phyloP scores from a whole-genome alignment of 1,140 invertebrate species.

The Drosophila erecta region DNA sequence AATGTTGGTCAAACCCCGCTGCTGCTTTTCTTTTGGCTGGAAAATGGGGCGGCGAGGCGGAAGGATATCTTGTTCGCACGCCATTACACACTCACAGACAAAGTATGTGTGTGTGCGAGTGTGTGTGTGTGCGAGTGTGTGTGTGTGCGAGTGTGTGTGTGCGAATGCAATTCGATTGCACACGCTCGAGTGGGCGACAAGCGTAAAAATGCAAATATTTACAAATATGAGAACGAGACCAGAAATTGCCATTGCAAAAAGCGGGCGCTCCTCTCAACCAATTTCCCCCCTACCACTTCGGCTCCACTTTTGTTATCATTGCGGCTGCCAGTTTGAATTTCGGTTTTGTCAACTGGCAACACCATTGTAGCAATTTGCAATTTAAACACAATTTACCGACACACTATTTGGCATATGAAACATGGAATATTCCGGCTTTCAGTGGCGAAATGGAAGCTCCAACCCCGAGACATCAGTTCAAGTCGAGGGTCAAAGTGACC shows the following conservation, averaged over 20 bases:
- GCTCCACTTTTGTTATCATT: conserved; percentile 29
- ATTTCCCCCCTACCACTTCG: conserved; percentile 1
- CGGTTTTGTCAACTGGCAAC: conserved; percentile 37
- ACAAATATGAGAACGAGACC: conserved; percentile 68
- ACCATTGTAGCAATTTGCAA: conserved; percentile 36
- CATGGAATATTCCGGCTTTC: conserved; percentile 28
- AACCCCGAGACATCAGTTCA: background rate
- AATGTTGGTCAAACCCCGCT: conserved; percentile 51
- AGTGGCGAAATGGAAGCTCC: conserved; percentile 9
- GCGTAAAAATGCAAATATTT: conserved; percentile 73
- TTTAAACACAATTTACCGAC: conserved; percentile 42
- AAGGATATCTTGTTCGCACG: conserved; percentile 56
- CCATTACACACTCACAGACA: conserved; percentile 36
- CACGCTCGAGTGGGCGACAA: conserved; percentile 57
- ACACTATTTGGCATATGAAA: conserved; percentile 33
- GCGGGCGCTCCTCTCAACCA: conserved; percentile 6
- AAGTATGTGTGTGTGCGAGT: conserved; percentile 11
- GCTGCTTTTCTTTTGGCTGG: conserved; percentile 10
- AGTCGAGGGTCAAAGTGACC: conserved; percentile 14
- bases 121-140: conserved; percentile 24
- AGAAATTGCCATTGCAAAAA: conserved; percentile 27
- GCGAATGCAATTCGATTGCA: conserved; percentile 62
- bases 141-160: background rate
- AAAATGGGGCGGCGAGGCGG: background rate
- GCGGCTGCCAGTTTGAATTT: conserved; percentile 38